These are phyloP conservation scores for Hemithea aestivaria DNA, from an alignment of 2,888 invertebrate genomes.

Conservation along the genomic window DNA sequence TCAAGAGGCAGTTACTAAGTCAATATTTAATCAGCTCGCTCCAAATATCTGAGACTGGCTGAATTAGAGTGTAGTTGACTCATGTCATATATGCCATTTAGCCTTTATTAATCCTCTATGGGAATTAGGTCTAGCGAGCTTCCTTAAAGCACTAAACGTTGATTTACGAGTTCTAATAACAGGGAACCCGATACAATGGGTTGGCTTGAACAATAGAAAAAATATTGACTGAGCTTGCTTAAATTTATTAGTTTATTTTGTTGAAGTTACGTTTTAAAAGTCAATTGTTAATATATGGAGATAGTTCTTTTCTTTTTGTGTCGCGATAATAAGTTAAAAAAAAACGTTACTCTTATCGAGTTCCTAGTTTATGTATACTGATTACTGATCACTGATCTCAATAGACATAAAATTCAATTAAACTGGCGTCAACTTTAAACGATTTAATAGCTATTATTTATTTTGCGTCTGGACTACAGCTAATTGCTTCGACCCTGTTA, in stretches of 20 bases:
- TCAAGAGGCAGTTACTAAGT: not conserved
- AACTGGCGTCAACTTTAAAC: conserved; percentile 12
- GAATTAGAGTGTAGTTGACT: conserved; percentile 17
- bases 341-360: too few relatives aligned
- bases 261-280: conserved; percentile 1
- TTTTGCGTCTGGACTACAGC: conserved; percentile 3
- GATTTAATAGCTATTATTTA: conserved; percentile 11
- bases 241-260: too few relatives aligned
- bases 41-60: conserved; percentile 9
- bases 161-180: conserved; percentile 32
- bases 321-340: too few relatives aligned
- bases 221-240: too few relatives aligned
- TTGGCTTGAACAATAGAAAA: too few relatives aligned
- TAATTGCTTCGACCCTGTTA: conserved; percentile 12
- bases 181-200: not conserved
- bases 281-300: too few relatives aligned
- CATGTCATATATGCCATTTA: conserved; percentile 33
- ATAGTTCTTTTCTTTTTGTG: too few relatives aligned
- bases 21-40: conserved; percentile 8
- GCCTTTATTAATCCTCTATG: conserved; percentile 39
- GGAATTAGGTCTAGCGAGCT: conserved; percentile 43
- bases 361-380: too few relatives aligned
- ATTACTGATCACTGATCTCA: too few relatives aligned
- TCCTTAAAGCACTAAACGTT: conserved; percentile 39
- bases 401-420: conserved; percentile 6